Evolutionary conservation across 2,113 vertebrate species (phyloP).

Genomic region (Poeciliopsis prolifica): DNA sequence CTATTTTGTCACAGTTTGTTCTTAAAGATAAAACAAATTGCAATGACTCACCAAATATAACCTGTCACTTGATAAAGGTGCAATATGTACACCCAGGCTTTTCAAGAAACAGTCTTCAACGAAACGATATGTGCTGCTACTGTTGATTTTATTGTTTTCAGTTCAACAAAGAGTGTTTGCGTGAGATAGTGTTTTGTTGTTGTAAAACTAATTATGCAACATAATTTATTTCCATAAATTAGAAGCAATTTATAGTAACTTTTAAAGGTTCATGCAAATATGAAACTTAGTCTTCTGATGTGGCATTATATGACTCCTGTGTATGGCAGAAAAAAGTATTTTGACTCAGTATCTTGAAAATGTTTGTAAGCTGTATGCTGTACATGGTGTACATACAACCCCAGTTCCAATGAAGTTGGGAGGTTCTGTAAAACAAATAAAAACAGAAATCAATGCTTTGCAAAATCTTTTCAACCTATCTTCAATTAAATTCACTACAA

Average conservation of each 20-base stretch:
- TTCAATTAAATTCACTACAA: no score
- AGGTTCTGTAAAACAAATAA: no score
- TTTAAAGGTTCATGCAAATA: slow-evolving; percentile 52
- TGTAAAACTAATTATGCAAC: slow-evolving; percentile 50
- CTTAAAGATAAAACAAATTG: slow-evolving; percentile 1
- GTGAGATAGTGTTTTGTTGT: slow-evolving; percentile 34
- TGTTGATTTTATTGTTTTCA: slow-evolving; percentile 14
- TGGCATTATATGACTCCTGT: slow-evolving; percentile 34
- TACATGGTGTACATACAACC: neutral
- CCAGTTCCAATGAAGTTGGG: no score
- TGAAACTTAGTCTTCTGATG: slow-evolving; percentile 7
- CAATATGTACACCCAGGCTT: slow-evolving; percentile 18
- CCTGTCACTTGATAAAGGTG: slow-evolving; percentile 8
- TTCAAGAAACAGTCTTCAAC: slow-evolving; percentile 30
- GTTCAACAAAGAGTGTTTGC: slow-evolving; percentile 22
- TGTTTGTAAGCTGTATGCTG: neutral
- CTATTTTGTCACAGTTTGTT: neutral
- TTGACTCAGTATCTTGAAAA: slow-evolving; percentile 5
- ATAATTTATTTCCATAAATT: slow-evolving; percentile 23
- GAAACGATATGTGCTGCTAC: slow-evolving; percentile 24
- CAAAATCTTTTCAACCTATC: no score
- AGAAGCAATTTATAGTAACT: slow-evolving; percentile 10
- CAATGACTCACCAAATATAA: slow-evolving; percentile 3
- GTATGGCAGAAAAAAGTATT: slow-evolving; percentile 9
- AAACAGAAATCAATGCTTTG: no score